Base-by-base conservation (phyloP, 2,888 invertebrate species). In the Oegoconia quadripuncta region DNA sequence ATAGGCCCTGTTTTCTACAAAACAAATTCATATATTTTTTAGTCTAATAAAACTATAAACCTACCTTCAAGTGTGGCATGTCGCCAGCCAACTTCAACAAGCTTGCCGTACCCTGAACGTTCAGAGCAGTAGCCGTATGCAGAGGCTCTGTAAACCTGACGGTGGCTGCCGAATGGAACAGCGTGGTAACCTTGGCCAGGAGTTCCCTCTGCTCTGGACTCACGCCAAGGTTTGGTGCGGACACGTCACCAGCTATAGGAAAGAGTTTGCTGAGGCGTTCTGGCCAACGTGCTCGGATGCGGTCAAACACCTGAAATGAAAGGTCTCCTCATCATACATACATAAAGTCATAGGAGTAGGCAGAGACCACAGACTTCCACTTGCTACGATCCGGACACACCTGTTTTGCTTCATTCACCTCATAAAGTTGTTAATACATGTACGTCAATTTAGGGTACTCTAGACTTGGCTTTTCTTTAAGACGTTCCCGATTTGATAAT, bases 141-240 rank as follows among this genome's bases (percentile, higher is more conserved):
- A 99, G 89, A 0, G 94, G 93, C 67, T 99, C 98, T 56, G 97
- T 95, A 72, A 99, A 99, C 57, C 94, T 92, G 12, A 99, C 96
- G 0, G 98, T 98, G 0, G 98, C 98, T 0, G 98, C 99, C 14
- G 97, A 95, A 74, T 99, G 98, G 77, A 98, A 97, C 37, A 98
- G 95, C 9, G 96, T 90, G 23, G 95, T 92, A 9, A 97, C 94
- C 31, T 91, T 90, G 3, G 91, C 88, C 11, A 95, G 71, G 44
- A 90, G 78, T 27, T 79, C 76, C 36, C 90, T 90, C 64, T 95
- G 94, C 3, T 90, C 87, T 0, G 88, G 74, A 41, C 89, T 90
- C 33, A 96, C 89, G 7, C 95, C 95, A 16, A 95, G 79, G 46
- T 91, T 90, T 0, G 92, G 90, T 12, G 90, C 81, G 0, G 92